Conservation (phyloP, 2,797 vertebrate genomes). For the Rhinichthys osculus region DNA sequence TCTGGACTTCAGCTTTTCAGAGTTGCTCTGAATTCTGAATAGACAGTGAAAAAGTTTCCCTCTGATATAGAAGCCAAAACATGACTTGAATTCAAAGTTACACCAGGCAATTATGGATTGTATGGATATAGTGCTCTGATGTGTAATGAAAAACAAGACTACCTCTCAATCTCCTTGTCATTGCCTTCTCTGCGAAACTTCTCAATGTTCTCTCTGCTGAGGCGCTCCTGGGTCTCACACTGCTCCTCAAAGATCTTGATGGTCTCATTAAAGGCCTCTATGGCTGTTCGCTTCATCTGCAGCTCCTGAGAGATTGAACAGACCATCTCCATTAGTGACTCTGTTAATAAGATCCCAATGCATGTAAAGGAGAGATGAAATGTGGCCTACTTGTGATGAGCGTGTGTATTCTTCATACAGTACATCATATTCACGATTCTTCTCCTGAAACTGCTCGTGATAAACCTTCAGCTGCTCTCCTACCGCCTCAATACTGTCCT, state of each 20-base stretch:
- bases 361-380: constrained; percentile 6
- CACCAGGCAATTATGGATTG: background rate
- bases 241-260: constrained; percentile 99
- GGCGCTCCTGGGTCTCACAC: constrained; percentile 97
- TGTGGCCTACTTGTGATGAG: constrained; percentile 90
- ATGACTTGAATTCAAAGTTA: background rate
- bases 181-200: constrained; percentile 97
- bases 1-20: constrained; percentile 96
- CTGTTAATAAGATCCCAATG: constrained; percentile 20
- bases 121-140: background rate
- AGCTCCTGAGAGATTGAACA: constrained; percentile 84
- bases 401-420: constrained; percentile 98
- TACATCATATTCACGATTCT: constrained; percentile 95
- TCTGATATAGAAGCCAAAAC: background rate
- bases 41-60: background rate
- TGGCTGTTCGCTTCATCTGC: constrained; percentile 99
- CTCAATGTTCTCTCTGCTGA: constrained; percentile 98
- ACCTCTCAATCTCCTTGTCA: constrained; percentile 99
- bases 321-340: background rate
- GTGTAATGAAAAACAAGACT: constrained; percentile 20
- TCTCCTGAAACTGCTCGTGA: constrained; percentile 97
- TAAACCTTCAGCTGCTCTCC: constrained; percentile 98
- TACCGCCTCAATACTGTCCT: constrained; percentile 97
- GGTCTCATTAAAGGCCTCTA: constrained; percentile 98
- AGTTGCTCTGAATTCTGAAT: constrained; percentile 94